These are phyloP conservation scores for Drosophila sucinea DNA, from an alignment of 1,140 invertebrate species.

Conservation along the genomic window DNA sequence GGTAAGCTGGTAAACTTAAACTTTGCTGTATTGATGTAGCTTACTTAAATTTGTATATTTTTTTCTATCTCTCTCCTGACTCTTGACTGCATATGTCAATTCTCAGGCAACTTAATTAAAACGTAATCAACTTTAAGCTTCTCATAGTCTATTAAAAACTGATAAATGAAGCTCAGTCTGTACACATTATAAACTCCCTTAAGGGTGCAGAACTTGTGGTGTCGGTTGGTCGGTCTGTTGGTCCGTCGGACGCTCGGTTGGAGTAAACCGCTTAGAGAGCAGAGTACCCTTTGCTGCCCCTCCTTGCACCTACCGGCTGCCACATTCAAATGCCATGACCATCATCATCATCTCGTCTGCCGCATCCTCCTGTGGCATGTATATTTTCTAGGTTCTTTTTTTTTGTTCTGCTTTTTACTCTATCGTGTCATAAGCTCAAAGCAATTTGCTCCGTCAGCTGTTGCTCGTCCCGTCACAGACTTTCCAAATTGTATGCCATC, in stretches of 20 bases:
- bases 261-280: conserved; percentile 48
- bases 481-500: conserved; percentile 4
- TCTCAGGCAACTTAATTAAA: conserved; percentile 33
- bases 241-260: background rate
- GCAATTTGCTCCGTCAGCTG: conserved; percentile 67
- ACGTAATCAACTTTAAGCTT: conserved; percentile 48
- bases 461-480: conserved; percentile 27
- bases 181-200: conserved; percentile 32
- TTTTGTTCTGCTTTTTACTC: conserved; percentile 34
- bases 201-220: background rate
- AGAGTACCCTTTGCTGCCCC: background rate
- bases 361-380: conserved; percentile 38
- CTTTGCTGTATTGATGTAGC: background rate
- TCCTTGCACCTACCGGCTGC: background rate
- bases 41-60: background rate
- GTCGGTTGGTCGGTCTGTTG: background rate
- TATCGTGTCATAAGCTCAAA: conserved; percentile 70
- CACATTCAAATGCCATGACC: conserved; percentile 37
- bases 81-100: conserved; percentile 11
- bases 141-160: conserved; percentile 32
- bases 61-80: conserved; percentile 8
- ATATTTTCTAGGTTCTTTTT: conserved; percentile 25
- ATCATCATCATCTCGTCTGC: conserved; percentile 36
- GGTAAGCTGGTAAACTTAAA: no score
- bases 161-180: conserved; percentile 37